A percentile compares a stretch with the other conserved stretches of the same genome.
These are phyloP conservation scores for Cardiocondyla obscurior DNA, from an alignment of 1,140 invertebrate species.

Conservation along the genomic window DNA sequence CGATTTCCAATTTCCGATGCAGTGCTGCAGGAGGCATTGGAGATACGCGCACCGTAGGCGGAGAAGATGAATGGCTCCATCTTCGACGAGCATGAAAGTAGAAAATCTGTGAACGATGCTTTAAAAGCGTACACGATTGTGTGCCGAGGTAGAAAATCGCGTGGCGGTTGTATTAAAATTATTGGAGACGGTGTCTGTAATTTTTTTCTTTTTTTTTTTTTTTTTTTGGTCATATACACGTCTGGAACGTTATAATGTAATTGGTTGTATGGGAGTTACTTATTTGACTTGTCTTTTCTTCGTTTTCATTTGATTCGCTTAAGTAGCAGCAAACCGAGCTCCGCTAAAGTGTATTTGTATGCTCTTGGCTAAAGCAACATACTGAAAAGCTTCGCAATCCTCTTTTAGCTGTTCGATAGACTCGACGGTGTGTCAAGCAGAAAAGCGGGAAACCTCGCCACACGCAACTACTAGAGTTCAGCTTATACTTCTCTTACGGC, in stretches of 20 bases:
- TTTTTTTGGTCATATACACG: too few species aligned
- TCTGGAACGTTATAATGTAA: too few species aligned
- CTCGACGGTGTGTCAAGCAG: constrained; percentile 30
- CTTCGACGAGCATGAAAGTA: constrained; percentile 33
- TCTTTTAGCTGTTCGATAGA: constrained; percentile 46
- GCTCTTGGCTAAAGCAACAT: constrained; percentile 54
- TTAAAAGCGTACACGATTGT: constrained; percentile 26
- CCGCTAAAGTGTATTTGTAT: constrained; percentile 50
- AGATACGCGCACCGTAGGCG: constrained; percentile 22
- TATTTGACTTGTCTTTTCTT: not conserved
- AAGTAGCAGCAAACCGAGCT: constrained; percentile 29
- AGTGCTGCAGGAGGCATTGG: constrained; percentile 27
- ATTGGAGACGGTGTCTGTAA: not conserved
- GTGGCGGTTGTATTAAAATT: constrained; percentile 9
- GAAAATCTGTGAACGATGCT: constrained; percentile 46
- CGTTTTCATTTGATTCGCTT: constrained; percentile 29
- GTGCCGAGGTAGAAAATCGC: not conserved
- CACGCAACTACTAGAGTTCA: constrained; percentile 14
- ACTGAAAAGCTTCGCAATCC: constrained; percentile 54
- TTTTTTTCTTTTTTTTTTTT: too few species aligned
- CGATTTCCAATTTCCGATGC: constrained; percentile 65
- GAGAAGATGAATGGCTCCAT: constrained; percentile 55
- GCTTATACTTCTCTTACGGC: constrained; percentile 2
- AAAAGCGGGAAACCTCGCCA: constrained; percentile 1
- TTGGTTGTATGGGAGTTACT: too few species aligned